Percentiles rank a stretch among this genome's conserved stretches.
Evolutionary conservation across 2,797 vertebrate genomes (phyloP).

Genomic region (Pangasius macronema): DNA sequence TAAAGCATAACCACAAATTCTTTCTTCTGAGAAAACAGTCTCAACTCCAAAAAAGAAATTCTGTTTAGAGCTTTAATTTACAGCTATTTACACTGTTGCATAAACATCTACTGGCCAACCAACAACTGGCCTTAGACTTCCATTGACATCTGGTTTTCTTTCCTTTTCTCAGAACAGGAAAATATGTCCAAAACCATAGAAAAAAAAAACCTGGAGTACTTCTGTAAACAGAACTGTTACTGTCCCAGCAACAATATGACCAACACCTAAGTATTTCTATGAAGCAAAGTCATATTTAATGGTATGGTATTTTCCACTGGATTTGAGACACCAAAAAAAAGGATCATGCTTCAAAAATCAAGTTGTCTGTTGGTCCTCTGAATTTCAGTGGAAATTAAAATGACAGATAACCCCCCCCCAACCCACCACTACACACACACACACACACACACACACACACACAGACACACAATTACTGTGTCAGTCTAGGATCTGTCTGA

Average conservation of each 20-base stretch:
- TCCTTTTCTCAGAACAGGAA: neutral
- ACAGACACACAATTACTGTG: conserved; percentile 9
- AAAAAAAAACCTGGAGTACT: no score
- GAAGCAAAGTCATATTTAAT: neutral
- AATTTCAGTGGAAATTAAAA: no score
- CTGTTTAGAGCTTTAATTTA: neutral
- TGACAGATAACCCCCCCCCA: no score
- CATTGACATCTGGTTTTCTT: neutral
- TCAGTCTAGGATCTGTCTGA: neutral
- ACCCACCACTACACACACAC: neutral
- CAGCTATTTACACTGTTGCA: neutral
- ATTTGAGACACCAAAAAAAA: neutral
- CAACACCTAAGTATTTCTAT: neutral
- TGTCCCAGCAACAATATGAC: neutral
- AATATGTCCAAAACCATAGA: neutral
- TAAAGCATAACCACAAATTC: neutral
- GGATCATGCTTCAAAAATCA: neutral
- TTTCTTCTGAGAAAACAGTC: neutral
- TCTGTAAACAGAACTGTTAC: no score
- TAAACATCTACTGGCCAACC: neutral
- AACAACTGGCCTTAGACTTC: neutral
- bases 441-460: conserved; percentile 20
- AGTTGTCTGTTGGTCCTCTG: no score
- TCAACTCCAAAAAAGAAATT: neutral
- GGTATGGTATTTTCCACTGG: neutral